Evolutionary conservation across 2,113 vertebrate species (phyloP).

Genomic region (Eretmochelys imbricata): DNA sequence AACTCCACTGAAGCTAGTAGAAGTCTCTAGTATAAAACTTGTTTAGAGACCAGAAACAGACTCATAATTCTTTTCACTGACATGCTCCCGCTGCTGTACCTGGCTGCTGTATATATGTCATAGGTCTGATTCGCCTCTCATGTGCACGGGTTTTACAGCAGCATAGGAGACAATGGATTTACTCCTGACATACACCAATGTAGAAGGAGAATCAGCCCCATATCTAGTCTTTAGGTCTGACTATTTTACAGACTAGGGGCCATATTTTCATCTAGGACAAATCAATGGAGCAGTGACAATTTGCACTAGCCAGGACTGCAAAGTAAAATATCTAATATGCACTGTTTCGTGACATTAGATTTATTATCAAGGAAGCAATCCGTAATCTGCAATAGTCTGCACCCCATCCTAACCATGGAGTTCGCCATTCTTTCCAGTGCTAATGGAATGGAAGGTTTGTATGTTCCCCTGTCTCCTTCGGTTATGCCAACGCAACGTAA

Average conservation of each 20-base stretch:
- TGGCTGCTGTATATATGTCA: accelerated
- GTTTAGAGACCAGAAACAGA: neutral
- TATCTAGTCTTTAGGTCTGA: too few relatives aligned
- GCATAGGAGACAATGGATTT: neutral
- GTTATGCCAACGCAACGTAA: neutral
- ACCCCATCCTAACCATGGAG: neutral
- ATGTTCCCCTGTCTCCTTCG: neutral
- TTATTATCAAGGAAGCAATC: slow-evolving; percentile 13
- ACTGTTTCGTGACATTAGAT: neutral
- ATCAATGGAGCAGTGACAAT: accelerated
- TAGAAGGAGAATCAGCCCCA: neutral
- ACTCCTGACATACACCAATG: neutral
- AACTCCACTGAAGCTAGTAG: neutral
- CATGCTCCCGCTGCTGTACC: neutral
- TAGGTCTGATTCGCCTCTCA: neutral
- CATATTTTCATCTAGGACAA: neutral
- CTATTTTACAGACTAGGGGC: neutral
- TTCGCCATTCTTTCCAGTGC: neutral
- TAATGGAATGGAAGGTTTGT: neutral
- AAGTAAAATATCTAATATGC: accelerated
- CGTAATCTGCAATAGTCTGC: neutral
- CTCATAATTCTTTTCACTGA: neutral
- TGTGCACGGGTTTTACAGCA: neutral
- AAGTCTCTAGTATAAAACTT: neutral
- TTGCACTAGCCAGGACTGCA: neutral